Base-by-base conservation (phyloP, 2,113 vertebrate species). In the Burhinus bistriatus region DNA sequence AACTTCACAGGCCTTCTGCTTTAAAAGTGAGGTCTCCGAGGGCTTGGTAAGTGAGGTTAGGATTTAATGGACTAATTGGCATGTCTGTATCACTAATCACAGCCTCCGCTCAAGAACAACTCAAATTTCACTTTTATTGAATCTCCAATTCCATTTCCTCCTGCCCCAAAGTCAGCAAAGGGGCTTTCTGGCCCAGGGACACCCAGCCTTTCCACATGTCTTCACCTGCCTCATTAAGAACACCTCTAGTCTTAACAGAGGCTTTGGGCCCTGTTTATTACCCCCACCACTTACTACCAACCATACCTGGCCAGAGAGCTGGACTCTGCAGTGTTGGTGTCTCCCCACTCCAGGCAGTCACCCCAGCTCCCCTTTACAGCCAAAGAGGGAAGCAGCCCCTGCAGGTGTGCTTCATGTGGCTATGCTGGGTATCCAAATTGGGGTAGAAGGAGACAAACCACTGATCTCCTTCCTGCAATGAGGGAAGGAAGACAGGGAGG, bases 391-490 rank as follows among this genome's bases (percentile, higher is more conserved):
- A 26, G 23, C 47, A 68, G 69, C 17, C 44, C 52, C 75, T n/a
- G 64, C 47, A 90, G 22, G 29, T 18, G 6, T 11, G 36, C 27
- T 36, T 36, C 73, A 49, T 9, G 9, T 8, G 18, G 54, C 23
- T 52, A 25, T 0, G 0, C 4, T 9, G 17, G 13, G 6, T 27
- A 42, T 29, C 16, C 49, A n/a, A 30, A 36, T 6, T n/a, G 17
- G 12, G 22, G 9, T 2, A 9, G n/a, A 36, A 49, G 21, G 64
- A 51, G 16, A 34, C 15, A 70, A 90, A 59, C 10, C 40, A 55
- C 29, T 5, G 9, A 29, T 21, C 66, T 81, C 26, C 22, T n/a
- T 84, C 44, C 49, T 44, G 25, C 32, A 57, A 6, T 3, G 8
- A 71, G 16, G 22, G 17, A 44, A 42, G 34, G 17, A 6, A 71